phyloP scores from a whole-genome alignment of 1,140 invertebrate genomes.

The Ceratina calcarata region DNA sequence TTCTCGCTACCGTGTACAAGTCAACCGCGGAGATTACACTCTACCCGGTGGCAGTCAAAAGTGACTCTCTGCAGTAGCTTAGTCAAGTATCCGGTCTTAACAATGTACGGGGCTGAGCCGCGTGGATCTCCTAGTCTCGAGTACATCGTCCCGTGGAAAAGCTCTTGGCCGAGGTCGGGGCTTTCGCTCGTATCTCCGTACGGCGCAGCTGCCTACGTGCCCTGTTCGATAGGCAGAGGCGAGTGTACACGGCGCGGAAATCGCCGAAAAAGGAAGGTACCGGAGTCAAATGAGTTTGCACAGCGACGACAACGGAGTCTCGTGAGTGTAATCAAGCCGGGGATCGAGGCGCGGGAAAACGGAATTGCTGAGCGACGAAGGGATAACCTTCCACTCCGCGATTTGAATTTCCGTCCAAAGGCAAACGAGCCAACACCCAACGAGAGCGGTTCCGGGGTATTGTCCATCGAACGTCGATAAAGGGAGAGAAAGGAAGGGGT shows the following conservation, averaged over 20 bases:
- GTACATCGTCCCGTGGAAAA: constrained; percentile 29
- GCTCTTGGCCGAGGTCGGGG: background rate
- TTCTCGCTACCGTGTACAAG: constrained; percentile 30
- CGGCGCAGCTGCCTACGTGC: background rate
- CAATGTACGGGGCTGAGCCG: constrained; percentile 29
- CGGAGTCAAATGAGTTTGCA: constrained; percentile 62
- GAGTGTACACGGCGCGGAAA: constrained; percentile 19
- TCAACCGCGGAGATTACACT: constrained; percentile 54
- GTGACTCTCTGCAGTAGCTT: constrained; percentile 49
- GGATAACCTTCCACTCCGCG: constrained; percentile 29
- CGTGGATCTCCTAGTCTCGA: constrained; percentile 9
- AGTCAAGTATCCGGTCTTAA: constrained; percentile 55
- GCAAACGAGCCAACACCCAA: constrained; percentile 47
- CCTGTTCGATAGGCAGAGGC: background rate
- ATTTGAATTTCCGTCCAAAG: constrained; percentile 67
- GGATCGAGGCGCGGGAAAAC: constrained; percentile 42
- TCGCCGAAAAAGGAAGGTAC: constrained; percentile 51
- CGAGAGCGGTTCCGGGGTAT: background rate
- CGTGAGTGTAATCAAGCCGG: constrained; percentile 58
- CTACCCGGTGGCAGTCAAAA: constrained; percentile 50
- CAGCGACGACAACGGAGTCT: constrained; percentile 55
- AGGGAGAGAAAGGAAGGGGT: background rate
- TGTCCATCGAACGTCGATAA: constrained; percentile 18
- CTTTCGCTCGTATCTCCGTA: constrained; percentile 14
- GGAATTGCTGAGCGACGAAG: constrained; percentile 32